Evolutionary conservation across 35 echinoderm and acorn worm species (phyloP).

Genomic region (Lytechinus variegatus): DNA sequence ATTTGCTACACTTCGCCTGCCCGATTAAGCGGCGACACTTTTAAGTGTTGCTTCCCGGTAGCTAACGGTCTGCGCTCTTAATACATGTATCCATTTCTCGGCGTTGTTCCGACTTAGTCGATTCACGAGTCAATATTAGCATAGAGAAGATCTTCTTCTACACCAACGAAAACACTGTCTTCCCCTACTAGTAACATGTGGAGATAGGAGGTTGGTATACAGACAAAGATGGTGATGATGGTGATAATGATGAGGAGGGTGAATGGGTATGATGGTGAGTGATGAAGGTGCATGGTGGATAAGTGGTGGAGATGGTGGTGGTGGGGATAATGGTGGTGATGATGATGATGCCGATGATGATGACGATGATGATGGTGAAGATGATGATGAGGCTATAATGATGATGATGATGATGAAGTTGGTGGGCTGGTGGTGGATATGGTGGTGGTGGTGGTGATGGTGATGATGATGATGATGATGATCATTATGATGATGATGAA

Average conservation of each 20-base stretch:
- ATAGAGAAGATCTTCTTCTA: background rate
- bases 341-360: background rate
- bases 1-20: background rate
- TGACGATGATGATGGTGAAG: background rate
- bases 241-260: too few relatives aligned
- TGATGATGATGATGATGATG: background rate
- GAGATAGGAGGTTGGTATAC: background rate
- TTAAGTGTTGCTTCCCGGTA: background rate
- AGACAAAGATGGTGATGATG: too few relatives aligned
- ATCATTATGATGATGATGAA: background rate
- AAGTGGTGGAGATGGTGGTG: background rate
- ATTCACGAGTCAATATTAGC: slow-evolving; percentile 25
- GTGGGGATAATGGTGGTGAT: background rate
- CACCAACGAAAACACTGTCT: background rate
- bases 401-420: background rate
- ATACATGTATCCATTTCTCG: slow-evolving; percentile 44
- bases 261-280: too few relatives aligned
- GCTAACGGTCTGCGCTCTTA: background rate
- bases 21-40: background rate
- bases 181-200: background rate
- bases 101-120: background rate
- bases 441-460: background rate
- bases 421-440: background rate
- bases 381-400: background rate
- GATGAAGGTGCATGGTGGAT: background rate